Base-by-base conservation (phyloP, 2,888 invertebrate genomes). In the Drosophila fungiperda region DNA sequence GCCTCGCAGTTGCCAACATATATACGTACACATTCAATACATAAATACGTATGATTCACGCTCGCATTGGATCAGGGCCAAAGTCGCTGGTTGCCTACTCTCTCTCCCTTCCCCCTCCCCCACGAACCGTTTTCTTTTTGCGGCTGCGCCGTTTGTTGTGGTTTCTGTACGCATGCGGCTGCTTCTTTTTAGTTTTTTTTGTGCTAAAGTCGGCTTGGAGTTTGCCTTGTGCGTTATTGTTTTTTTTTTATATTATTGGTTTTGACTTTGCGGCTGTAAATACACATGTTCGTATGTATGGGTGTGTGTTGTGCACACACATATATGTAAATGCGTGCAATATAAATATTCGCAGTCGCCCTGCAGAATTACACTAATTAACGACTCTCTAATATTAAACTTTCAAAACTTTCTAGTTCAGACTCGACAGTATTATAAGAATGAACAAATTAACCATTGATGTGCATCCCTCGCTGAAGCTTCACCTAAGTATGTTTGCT, bases 121-220 rank as follows among this genome's bases (percentile, higher is more conserved):
- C 3, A 29, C 29, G 4, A 29, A 29, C 20, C 8, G 17, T 40
- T 45, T 55, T 23, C 29, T 29, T 23, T 45, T 49, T 35, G 79
- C 83, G 82, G 62, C 82, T 73, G 83, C 83, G 83, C 69, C 68
- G 81, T 83, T 83, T 83, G 83, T 83, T 83, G 83, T 83, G 83
- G 83, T 83, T 83, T 86, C 73, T 73, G 61, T 68, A 57, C 79
- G 69, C 50, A 50, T 74, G 82, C 74, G 78, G 38, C 52, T 52
- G 68, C 61, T 70, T 73, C 74, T 68, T 73, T 67, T 35, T 26
- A 48, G 54, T 76, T 67, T 70, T 48, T 57, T 72, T 70, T 74
- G 68, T 61, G 80, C 66, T 69, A 61, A 75, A 82, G 84, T 84
- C 87, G 82, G 83, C 83, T 83, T 70, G 53, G 70, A 81, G 83